Percentiles rank a stretch among this genome's conserved stretches.
Evolutionary conservation across 2,888 invertebrate genomes (phyloP).

Genomic region (Dioctria rufipes): DNA sequence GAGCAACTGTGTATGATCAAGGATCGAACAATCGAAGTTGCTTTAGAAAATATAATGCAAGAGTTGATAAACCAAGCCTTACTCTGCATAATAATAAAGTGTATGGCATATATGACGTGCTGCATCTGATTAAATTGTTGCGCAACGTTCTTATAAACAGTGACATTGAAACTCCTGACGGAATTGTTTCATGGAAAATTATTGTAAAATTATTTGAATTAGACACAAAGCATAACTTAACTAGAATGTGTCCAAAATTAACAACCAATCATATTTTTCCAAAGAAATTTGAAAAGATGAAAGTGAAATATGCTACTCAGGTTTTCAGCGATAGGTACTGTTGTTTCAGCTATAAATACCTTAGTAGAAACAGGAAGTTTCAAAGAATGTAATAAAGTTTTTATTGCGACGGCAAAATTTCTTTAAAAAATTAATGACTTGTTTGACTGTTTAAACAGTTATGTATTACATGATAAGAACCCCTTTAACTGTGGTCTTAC

Average conservation of each 20-base stretch:
- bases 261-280: not conserved
- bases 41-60: too few species aligned
- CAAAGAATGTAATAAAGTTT: not conserved
- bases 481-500: too few species aligned
- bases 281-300: constrained; percentile 1
- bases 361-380: not conserved
- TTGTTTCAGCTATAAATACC: not conserved
- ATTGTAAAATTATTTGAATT: not conserved
- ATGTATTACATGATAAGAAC: too few species aligned
- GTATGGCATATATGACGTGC: not conserved
- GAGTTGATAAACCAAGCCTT: too few species aligned
- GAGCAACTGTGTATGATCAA: too few species aligned
- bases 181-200: not conserved
- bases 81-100: too few species aligned
- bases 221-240: not conserved
- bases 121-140: not conserved
- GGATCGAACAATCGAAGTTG: too few species aligned
- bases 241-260: not conserved
- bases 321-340: constrained; percentile 5
- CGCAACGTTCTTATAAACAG: not conserved
- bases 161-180: constrained; percentile 11
- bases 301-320: constrained; percentile 7
- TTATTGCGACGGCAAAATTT: not conserved
- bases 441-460: too few species aligned
- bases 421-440: too few species aligned